Base-by-base conservation (phyloP, 2,113 vertebrate genomes). In the Catagonus wagneri region DNA sequence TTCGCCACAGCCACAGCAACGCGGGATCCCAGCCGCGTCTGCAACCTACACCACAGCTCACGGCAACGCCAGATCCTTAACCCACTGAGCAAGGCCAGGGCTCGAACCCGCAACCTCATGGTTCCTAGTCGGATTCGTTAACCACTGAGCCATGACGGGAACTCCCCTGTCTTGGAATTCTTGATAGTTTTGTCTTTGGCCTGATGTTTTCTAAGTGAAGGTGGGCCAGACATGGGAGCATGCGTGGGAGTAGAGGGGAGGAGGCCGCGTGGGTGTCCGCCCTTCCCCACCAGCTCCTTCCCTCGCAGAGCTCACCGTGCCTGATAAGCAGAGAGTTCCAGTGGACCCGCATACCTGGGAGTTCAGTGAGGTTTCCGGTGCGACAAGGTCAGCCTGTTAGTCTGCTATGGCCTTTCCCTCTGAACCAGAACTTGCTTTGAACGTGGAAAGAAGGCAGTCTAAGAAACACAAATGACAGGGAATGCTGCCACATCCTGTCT, bases 131-230 rank as follows among this genome's bases (percentile, higher is more conserved):
- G n/a, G n/a, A n/a, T n/a, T n/a, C n/a, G n/a, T n/a, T n/a, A n/a
- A n/a, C n/a, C n/a, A n/a, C n/a, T n/a, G n/a, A n/a, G n/a, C n/a
- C n/a, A n/a, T n/a, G n/a, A n/a, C n/a, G n/a, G n/a, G n/a, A n/a
- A n/a, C n/a, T n/a, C n/a, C n/a, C n/a, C n/a, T n/a, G n/a, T n/a
- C 80, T 72, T 61, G 83, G 85, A 69, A 72, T 84, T 79, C 39
- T 80, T 63, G 10, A 69, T 79, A 5, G 36, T 92, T 89, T 75
- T 92, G 19, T 36, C 58, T 87, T 71, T 50, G 36, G 86, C 72
- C 54, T 74, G 69, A 36, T 1, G 23, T 83, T 78, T 90, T 72
- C 7, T 50, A 79, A 78, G 74, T 72, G 74, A 80, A 81, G 50
- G 56, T n/a, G 2, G 15, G n/a, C 23, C 32, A 54, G n/a, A 66